phyloP scores from a whole-genome alignment of 2,797 vertebrate genomes.

The Sebastes hubbsi region DNA sequence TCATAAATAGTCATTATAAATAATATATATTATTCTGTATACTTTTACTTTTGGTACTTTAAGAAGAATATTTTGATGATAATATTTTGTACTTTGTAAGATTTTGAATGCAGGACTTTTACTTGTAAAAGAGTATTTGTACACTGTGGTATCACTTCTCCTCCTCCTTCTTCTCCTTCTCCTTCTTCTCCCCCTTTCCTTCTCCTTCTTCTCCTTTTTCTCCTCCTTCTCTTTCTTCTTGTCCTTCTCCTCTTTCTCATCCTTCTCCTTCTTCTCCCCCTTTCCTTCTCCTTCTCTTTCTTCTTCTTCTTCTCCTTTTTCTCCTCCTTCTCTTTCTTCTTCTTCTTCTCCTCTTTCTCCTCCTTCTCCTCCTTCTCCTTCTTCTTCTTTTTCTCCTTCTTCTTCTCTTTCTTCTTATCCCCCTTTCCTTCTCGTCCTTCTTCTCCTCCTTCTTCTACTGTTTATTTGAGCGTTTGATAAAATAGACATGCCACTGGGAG shows the following conservation, averaged over 20 bases:
- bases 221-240: rapidly evolving
- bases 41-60: too few relatives aligned
- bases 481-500: neutral
- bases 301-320: rapidly evolving
- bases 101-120: too few relatives aligned
- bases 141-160: neutral
- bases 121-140: neutral
- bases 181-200: rapidly evolving
- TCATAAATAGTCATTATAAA: too few relatives aligned
- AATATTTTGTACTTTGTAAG: too few relatives aligned
- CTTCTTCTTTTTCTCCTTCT: rapidly evolving
- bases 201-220: too few relatives aligned
- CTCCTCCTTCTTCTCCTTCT: rapidly evolving
- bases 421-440: rapidly evolving
- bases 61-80: too few relatives aligned
- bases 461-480: neutral
- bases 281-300: rapidly evolving
- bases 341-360: rapidly evolving
- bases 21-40: too few relatives aligned
- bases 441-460: rapidly evolving
- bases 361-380: rapidly evolving
- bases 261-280: rapidly evolving
- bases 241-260: rapidly evolving
- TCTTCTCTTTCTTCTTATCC: rapidly evolving
- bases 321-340: rapidly evolving